Evolutionary conservation across 2,113 vertebrate genomes (phyloP).

Genomic region (Menura novaehollandiae): DNA sequence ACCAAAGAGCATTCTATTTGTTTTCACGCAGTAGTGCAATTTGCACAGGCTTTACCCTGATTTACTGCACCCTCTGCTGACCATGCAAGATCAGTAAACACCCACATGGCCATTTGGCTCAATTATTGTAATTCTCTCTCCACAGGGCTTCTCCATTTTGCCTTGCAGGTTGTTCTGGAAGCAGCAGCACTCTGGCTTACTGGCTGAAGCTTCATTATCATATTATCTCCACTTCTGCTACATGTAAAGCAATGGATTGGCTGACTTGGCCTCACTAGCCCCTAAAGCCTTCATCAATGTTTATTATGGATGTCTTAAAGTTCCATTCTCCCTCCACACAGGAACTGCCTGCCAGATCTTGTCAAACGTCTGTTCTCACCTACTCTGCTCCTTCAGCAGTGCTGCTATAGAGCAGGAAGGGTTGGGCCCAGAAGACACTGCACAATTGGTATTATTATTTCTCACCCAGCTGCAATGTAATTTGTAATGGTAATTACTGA

Average conservation of each 20-base stretch:
- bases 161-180: not conserved
- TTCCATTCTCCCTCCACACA: not conserved
- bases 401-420: not conserved
- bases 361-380: not conserved
- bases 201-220: not conserved
- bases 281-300: not conserved
- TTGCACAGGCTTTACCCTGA: not conserved
- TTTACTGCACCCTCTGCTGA: constrained; percentile 1
- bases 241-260: not conserved
- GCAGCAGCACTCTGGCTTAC: not conserved
- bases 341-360: not conserved
- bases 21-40: not conserved
- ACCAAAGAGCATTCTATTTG: not conserved
- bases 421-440: not conserved
- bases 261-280: not conserved
- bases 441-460: not conserved
- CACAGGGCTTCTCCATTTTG: not conserved
- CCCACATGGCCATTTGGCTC: constrained; percentile 2
- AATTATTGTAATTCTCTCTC: constrained; percentile 42
- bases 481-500: not conserved
- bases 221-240: not conserved
- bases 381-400: not conserved
- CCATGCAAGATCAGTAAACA: constrained; percentile 5
- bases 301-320: not conserved
- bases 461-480: not conserved